Evolutionary conservation across 2,113 vertebrate genomes (phyloP), one percentile per base, ranked within the genome.

Genomic region (Laticauda laticaudata): DNA sequence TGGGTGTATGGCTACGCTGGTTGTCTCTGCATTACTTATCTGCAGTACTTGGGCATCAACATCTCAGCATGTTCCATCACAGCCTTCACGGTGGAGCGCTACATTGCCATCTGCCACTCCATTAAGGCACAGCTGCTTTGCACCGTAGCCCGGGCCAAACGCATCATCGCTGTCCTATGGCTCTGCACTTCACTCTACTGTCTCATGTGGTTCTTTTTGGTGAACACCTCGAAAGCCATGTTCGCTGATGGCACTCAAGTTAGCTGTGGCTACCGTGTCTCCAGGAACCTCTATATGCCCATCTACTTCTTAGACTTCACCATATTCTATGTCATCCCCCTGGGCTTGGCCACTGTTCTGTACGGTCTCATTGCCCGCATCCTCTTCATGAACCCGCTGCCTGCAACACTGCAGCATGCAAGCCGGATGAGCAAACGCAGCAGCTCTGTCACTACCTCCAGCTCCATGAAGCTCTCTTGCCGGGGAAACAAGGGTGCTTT

Each of bases 41-140:
- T 99, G 90, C 98, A 99, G 96, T 98, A 98, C 87, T n/a, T 99
- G 92, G 98, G 98, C 94, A 98, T 99, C 97, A 98, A 98, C 90
- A 97, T 96, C 93, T 99, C 98, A 0, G 98, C 98, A 0, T 98
- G 98, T 95, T 98, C 98, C 94, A 98, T 98, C 97, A 96, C 98
- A 0, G 98, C 98, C 2, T 98, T 99, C 96, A 98, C 98, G 0
- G 97, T 98, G 29, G 98, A 99, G 92, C 97, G 98, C 2, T 98
- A 98, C 95, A 98, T 98, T 0, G 98, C 98, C 1, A 98, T 98
- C 94, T 98, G 98, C 95, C 98, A 98, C 86, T 98, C 98, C 90
- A 98, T 98, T 86, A 98, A 97, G 75, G 98, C 98, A 0, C 98
- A 98, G 96, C 97, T 98, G 88, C 97, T 98, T 90, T 98, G 98